Evolutionary conservation across 2,888 invertebrate species (phyloP), one percentile per base, ranked within the genome.

Genomic region (Cataglyphis rosenhaueri): DNA sequence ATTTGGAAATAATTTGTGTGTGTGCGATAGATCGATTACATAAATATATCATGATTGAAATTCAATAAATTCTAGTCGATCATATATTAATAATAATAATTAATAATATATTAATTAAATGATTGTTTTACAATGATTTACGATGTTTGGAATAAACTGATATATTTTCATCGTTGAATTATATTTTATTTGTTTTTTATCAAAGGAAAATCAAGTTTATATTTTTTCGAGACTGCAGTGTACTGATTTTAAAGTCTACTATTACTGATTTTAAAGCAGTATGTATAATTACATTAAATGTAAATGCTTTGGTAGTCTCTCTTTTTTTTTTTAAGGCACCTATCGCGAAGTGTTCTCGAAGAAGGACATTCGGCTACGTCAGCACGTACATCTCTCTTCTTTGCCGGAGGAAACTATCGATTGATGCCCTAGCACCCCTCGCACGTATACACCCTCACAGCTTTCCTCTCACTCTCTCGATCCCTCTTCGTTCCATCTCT

Each of bases 401-500:
- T 73, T 75, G 86, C 82, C 83, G 86, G 90, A 91, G 90, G 91
- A 91, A 91, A 89, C 89, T 92, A 92, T 92, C 92, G 92, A 92
- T 92, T 90, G 91, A 90, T 88, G 90, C 91, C 90, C 88, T 87
- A 90, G 88, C 90, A 88, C 87, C 87, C 87, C 84, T 87, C 83
- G 83, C 87, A 76, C 68, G 83, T 83, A 81, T 79, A 85, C 87
- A 86, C 85, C 73, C 84, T 83, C 85, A 73, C 79, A 76, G 81
- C 70, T 62, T 81, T 82, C 79, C 70, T 57, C 79, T 70, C 57
- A n/a, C n/a, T n/a, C 64, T 32, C 61, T 41, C 64, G 57, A 38
- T 48, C 44, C n/a, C 61, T 84, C 81, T 44, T 68, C 79, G 78
- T 85, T 59, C 65, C 79, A 35, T 48, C 48, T 62, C 57, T 32